Evolutionary conservation across 2,113 vertebrate genomes (phyloP).

Genomic region (Bufo gargarizans): DNA sequence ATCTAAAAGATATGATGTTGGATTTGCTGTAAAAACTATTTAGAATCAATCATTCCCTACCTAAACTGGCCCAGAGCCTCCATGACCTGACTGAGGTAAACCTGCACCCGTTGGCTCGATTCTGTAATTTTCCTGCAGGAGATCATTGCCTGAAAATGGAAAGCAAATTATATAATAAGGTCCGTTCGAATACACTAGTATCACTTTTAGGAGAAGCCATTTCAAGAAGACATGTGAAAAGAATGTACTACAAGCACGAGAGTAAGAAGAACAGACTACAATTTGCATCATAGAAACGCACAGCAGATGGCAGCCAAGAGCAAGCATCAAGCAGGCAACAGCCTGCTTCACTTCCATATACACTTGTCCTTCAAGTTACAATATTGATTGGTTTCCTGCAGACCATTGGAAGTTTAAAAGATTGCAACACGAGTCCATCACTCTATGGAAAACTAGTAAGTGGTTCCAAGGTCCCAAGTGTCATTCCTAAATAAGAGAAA

Average conservation of each 20-base stretch:
- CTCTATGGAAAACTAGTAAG: no score
- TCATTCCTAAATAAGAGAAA: no score
- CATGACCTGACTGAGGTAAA: constrained; percentile 85
- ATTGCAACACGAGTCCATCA: no score
- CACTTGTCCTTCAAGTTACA: no score
- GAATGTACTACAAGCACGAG: background rate
- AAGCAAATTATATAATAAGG: background rate
- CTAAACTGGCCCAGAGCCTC: constrained; percentile 87
- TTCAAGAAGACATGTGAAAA: background rate
- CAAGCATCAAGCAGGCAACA: background rate
- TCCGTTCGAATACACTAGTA: background rate
- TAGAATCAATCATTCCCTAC: constrained; percentile 65
- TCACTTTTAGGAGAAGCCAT: background rate
- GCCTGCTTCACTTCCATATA: background rate
- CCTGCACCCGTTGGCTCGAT: constrained; percentile 83
- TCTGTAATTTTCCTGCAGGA: constrained; percentile 86
- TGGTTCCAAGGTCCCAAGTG: no score
- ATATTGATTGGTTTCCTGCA: no score
- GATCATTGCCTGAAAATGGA: constrained; percentile 80
- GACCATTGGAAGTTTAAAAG: no score
- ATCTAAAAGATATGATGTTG: background rate
- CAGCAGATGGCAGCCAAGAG: background rate
- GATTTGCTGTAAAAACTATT: no score
- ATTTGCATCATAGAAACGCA: background rate
- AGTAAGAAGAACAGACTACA: background rate